Conservation (phyloP, 2,113 vertebrate species). For the Archilochus colubris region DNA sequence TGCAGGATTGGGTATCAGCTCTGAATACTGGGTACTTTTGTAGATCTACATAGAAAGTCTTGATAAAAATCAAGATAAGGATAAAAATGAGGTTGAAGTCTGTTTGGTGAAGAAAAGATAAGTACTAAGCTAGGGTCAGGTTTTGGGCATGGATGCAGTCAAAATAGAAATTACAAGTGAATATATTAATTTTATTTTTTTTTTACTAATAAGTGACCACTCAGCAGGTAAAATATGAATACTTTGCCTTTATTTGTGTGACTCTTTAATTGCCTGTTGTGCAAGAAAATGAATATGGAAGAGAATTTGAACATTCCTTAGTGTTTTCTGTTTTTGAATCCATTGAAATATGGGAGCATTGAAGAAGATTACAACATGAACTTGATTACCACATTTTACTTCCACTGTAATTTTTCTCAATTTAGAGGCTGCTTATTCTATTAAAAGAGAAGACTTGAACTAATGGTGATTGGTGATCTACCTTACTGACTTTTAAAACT, state of each 20-base stretch:
- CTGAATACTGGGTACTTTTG: background rate
- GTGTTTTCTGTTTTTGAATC: slow-evolving; percentile 3
- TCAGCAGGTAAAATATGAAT: background rate
- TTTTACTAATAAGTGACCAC: accelerated
- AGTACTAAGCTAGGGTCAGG: background rate
- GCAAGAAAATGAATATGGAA: background rate
- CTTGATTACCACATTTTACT: slow-evolving; percentile 33
- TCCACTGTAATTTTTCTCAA: slow-evolving; percentile 52
- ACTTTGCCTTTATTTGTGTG: background rate
- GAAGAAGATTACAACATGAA: slow-evolving; percentile 30
- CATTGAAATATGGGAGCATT: background rate
- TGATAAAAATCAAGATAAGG: background rate
- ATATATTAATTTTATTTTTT: background rate
- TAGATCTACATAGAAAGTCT: background rate
- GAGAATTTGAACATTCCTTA: background rate
- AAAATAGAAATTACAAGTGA: background rate
- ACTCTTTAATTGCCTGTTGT: background rate
- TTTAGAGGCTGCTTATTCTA: slow-evolving; percentile 45
- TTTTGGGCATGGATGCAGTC: background rate
- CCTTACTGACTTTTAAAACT: background rate
- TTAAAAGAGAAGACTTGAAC: slow-evolving; percentile 13
- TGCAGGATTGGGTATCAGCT: accelerated
- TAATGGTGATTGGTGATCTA: slow-evolving; percentile 55
- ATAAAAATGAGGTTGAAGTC: background rate
- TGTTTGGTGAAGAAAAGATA: background rate